A percentile compares a stretch with the other conserved stretches of the same genome.
Conservation (phyloP, 23 tunicate genomes). For the Botrylloides violaceus region DNA sequence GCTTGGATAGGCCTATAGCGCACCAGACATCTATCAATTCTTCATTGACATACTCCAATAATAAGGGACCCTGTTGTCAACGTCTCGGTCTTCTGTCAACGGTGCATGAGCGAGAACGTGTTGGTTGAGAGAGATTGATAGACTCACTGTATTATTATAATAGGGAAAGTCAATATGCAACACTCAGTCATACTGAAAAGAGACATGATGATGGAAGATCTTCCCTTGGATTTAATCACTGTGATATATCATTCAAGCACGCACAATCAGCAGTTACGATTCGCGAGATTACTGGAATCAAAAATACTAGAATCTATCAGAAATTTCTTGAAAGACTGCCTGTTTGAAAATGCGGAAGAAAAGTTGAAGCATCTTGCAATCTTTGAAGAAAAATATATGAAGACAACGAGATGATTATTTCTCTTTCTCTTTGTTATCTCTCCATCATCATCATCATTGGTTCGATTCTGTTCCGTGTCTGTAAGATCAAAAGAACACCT, state of each 20-base stretch:
- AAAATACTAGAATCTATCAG: constrained; percentile 32
- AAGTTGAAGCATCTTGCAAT: not conserved
- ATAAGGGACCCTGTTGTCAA: no score
- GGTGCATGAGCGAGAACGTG: no score
- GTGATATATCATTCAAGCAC: constrained; percentile 32
- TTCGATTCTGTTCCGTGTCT: no score
- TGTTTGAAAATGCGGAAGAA: constrained; percentile 23
- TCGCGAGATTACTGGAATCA: not conserved
- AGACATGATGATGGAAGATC: not conserved
- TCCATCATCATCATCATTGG: no score
- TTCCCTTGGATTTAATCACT: constrained; percentile 21
- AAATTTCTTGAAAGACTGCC: constrained; percentile 33
- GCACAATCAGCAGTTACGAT: constrained; percentile 12
- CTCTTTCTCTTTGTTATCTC: no score
- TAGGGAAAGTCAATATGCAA: constrained; percentile 39
- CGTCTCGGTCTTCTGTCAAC: no score
- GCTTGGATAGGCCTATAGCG: no score
- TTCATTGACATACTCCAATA: not conserved
- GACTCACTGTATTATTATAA: not conserved
- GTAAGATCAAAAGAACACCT: no score
- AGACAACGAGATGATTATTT: no score
- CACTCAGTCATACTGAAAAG: constrained; percentile 42
- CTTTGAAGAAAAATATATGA: not conserved
- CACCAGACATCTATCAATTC: no score
- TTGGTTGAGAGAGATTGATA: not conserved